Conservation (phyloP, 1,140 invertebrate species). For the Zelostemma sp. region DNA sequence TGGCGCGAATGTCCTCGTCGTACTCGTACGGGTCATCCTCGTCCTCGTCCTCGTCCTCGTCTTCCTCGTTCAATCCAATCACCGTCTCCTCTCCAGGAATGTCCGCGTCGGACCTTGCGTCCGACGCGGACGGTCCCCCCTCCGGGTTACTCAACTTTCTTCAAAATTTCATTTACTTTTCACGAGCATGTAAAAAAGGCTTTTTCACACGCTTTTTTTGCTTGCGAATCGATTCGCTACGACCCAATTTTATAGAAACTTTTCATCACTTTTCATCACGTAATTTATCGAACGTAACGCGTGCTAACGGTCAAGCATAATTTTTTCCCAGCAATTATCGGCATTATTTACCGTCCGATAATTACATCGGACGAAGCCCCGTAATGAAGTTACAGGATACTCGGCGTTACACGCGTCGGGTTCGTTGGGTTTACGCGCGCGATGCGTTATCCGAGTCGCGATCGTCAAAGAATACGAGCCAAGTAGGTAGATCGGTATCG, state of each 20-base stretch:
- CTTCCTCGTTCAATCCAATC: too few relatives aligned
- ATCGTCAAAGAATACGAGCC: slow-evolving; percentile 8
- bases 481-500: slow-evolving; percentile 13
- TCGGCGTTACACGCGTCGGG: slow-evolving; percentile 22
- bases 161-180: too few relatives aligned
- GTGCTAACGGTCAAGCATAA: slow-evolving; percentile 12
- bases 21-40: slow-evolving; percentile 72
- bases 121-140: slow-evolving; percentile 29
- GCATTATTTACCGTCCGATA: slow-evolving; percentile 13
- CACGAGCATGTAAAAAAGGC: too few relatives aligned
- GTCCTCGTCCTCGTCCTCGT: slow-evolving; percentile 24
- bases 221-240: too few relatives aligned
- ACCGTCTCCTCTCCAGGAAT: slow-evolving; percentile 21
- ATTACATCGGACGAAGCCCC: slow-evolving; percentile 28
- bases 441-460: neutral
- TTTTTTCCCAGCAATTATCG: slow-evolving; percentile 20
- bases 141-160: slow-evolving; percentile 31
- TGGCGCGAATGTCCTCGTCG: slow-evolving; percentile 66
- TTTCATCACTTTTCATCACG: too few relatives aligned
- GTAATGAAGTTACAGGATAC: neutral
- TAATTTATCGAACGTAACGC: too few relatives aligned
- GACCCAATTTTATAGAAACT: too few relatives aligned
- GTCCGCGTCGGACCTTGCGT: slow-evolving; percentile 38
- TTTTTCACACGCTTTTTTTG: too few relatives aligned
- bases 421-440: slow-evolving; percentile 3